Conservation (phyloP, 2,113 vertebrate genomes). For the Canis aureus region DNA sequence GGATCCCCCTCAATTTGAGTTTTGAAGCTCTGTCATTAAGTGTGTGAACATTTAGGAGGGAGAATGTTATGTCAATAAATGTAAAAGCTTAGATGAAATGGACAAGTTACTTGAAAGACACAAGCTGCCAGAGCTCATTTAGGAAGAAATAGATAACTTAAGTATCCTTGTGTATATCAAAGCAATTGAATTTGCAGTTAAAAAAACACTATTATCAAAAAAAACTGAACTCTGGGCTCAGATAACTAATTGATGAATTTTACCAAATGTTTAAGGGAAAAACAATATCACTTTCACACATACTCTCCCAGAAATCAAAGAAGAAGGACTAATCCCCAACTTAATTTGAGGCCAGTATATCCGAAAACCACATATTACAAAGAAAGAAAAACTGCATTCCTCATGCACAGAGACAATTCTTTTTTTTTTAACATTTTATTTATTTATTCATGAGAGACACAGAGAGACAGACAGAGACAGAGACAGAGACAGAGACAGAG, state of each 20-base stretch:
- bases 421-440: no score
- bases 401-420: background rate
- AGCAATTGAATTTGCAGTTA: background rate
- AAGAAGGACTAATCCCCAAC: background rate
- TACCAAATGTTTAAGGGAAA: background rate
- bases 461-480: no score
- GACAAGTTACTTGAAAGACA: background rate
- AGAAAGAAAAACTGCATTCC: background rate
- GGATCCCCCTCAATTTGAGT: background rate
- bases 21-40: background rate
- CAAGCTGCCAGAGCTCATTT: background rate
- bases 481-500: no score
- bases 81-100: background rate
- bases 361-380: background rate
- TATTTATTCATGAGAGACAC: no score
- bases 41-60: background rate
- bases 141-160: background rate
- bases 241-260: background rate
- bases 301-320: background rate
- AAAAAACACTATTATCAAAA: background rate
- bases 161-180: background rate
- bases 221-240: background rate
- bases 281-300: background rate
- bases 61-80: background rate
- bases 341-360: background rate